These are phyloP conservation scores for Cotesia glomerata DNA, from an alignment of 1,140 invertebrate species.

Conservation along the genomic window DNA sequence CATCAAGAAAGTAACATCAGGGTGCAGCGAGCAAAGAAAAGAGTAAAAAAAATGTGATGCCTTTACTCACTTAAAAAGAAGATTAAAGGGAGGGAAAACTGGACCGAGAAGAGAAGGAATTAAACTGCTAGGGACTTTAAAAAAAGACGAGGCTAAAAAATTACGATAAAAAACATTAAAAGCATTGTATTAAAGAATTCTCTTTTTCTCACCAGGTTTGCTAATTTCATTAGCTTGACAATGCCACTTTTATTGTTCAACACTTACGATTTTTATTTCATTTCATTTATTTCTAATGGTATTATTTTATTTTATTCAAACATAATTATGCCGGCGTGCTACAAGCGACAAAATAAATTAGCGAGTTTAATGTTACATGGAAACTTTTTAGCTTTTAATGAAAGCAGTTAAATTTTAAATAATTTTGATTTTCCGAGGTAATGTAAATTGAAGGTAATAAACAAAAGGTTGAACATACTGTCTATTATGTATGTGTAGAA, in stretches of 20 bases:
- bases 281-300: no score
- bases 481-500: neutral
- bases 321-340: no score
- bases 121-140: conserved; percentile 19
- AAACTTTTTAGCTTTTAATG: no score
- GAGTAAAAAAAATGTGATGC: conserved; percentile 13
- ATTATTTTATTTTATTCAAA: no score
- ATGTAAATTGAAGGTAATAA: neutral
- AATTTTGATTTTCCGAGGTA: no score
- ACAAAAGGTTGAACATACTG: neutral
- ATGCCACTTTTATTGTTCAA: no score
- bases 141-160: neutral
- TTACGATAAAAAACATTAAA: conserved; percentile 3
- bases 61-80: conserved; percentile 27
- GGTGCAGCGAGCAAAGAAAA: no score
- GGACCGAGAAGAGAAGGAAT: conserved; percentile 4
- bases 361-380: no score
- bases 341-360: no score
- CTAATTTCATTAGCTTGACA: no score
- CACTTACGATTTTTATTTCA: neutral
- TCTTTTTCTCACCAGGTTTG: neutral
- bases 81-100: conserved; percentile 15
- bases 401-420: no score
- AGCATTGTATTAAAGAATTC: neutral
- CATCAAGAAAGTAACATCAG: no score